phyloP scores from a whole-genome alignment of 1,140 invertebrate species.

The Eurytemora carolleeae region DNA sequence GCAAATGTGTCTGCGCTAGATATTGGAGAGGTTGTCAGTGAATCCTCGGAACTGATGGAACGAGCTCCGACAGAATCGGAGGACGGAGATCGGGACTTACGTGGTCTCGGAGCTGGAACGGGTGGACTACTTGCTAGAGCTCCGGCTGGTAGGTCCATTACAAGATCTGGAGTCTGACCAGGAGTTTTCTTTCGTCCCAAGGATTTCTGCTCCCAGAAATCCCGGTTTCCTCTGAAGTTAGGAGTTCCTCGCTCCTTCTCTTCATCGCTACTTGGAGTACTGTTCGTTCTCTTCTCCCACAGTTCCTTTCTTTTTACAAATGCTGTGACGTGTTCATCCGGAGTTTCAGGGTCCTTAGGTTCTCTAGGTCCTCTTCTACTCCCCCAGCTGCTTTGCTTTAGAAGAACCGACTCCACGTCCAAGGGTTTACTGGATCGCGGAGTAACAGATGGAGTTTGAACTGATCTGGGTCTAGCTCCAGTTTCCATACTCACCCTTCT shows the following conservation, averaged over 20 bases:
- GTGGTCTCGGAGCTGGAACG: not conserved
- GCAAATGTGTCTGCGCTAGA: not conserved
- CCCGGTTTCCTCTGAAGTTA: not conserved
- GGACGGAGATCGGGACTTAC: not conserved
- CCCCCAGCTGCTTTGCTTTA: constrained; percentile 11
- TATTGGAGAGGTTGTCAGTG: not conserved
- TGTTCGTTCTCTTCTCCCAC: constrained; percentile 1
- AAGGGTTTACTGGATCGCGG: not conserved
- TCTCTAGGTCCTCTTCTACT: not conserved
- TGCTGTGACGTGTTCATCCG: not conserved
- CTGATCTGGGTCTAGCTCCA: not conserved
- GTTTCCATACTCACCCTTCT: not conserved
- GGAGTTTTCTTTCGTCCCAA: not conserved
- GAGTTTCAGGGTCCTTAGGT: not conserved
- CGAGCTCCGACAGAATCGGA: not conserved
- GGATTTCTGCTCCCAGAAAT: not conserved
- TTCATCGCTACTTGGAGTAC: not conserved
- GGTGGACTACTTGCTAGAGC: not conserved
- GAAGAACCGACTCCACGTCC: not conserved
- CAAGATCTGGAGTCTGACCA: constrained; percentile 10
- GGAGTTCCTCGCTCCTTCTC: not conserved
- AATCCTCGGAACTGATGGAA: not conserved
- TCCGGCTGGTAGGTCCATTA: constrained; percentile 11
- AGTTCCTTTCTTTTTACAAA: not conserved
- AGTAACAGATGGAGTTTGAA: no score